phyloP scores from a whole-genome alignment of 2,113 vertebrate species.

The Boulengeromyrus knoepffleri region DNA sequence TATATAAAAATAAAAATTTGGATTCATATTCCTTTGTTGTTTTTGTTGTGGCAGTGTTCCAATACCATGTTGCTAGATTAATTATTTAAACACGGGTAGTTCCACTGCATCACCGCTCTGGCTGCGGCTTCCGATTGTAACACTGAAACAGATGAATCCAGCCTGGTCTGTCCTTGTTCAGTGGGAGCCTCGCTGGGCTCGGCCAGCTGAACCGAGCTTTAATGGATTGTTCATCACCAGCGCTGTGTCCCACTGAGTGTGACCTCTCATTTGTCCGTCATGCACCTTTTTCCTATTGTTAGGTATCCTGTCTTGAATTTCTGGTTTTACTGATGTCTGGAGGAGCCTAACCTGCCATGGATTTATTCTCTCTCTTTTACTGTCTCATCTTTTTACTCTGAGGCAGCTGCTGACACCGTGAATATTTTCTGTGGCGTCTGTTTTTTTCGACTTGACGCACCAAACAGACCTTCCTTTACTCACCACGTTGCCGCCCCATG shows the following conservation, averaged over 20 bases:
- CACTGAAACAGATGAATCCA: neutral
- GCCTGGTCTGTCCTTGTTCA: neutral
- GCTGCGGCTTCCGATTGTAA: neutral
- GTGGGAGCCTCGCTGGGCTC: neutral
- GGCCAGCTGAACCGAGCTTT: neutral
- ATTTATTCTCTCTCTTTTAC: neutral
- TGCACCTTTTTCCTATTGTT: neutral
- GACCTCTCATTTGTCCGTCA: neutral
- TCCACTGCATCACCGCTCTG: neutral
- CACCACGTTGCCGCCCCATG: neutral
- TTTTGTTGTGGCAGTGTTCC: neutral
- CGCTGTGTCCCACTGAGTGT: neutral
- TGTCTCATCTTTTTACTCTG: neutral
- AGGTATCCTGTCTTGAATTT: neutral
- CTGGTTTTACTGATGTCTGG: neutral
- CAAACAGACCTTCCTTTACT: neutral
- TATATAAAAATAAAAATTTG: neutral
- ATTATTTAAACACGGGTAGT: neutral
- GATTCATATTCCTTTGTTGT: neutral
- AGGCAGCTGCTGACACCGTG: neutral
- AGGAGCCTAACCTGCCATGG: neutral
- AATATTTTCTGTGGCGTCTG: neutral
- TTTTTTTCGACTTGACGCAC: neutral
- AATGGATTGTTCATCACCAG: neutral
- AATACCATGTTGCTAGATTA: neutral